Percentiles rank a stretch among this genome's conserved stretches.
phyloP scores from a whole-genome alignment of 1,140 invertebrate species.

The Bombus difficillimus region DNA sequence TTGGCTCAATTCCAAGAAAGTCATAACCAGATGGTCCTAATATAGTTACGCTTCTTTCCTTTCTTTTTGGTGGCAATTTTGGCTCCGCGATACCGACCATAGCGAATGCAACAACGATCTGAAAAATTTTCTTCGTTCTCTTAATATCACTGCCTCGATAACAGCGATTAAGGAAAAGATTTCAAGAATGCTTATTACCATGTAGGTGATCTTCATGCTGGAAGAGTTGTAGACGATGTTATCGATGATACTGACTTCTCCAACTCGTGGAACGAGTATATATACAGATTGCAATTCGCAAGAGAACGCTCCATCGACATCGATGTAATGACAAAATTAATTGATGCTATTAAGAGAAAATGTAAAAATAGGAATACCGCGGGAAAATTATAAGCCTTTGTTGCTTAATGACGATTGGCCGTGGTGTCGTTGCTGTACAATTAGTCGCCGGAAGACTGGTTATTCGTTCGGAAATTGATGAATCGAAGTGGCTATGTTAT shows the following conservation, averaged over 20 bases:
- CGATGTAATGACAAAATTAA: conserved; percentile 71
- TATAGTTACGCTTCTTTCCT: conserved; percentile 75
- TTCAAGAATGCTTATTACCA: conserved; percentile 60
- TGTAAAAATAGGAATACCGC: conserved; percentile 59
- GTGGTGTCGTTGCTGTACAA: conserved; percentile 61
- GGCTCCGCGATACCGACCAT: conserved; percentile 56
- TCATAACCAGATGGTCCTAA: conserved; percentile 74
- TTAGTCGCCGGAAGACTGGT: conserved; percentile 54
- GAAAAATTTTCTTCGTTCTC: no score
- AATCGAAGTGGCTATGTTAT: conserved; percentile 63
- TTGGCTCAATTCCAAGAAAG: conserved; percentile 70
- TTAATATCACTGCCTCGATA: no score
- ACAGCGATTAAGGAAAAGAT: neutral
- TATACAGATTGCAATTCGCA: conserved; percentile 69
- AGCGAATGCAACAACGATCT: conserved; percentile 65
- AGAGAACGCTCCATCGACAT: conserved; percentile 44
- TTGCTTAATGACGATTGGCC: conserved; percentile 73
- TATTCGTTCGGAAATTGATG: conserved; percentile 50
- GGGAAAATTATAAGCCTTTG: conserved; percentile 72
- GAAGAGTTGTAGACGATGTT: conserved; percentile 23
- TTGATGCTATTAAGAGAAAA: conserved; percentile 72
- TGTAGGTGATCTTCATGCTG: conserved; percentile 74
- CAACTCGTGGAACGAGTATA: conserved; percentile 63
- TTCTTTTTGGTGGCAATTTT: conserved; percentile 67
- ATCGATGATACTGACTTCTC: conserved; percentile 63